Evolutionary conservation across 2,797 vertebrate species (phyloP).

Genomic region (Notolepis coatsorum): DNA sequence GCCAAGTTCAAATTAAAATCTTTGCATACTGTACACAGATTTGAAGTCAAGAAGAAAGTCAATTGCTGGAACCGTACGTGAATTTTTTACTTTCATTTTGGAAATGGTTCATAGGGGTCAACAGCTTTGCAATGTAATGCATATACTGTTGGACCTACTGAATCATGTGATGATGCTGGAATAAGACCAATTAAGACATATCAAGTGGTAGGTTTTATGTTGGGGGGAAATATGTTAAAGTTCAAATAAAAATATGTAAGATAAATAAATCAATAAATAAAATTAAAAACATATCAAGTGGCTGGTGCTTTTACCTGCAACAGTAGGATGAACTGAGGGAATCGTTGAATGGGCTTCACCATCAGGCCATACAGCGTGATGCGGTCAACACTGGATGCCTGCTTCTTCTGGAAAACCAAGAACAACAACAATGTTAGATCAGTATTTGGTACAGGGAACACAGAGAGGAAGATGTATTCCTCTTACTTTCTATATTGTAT

Average conservation of each 20-base stretch:
- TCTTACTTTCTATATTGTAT: too few relatives aligned
- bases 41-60: conserved; percentile 17
- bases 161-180: conserved; percentile 18
- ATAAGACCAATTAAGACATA: conserved; percentile 22
- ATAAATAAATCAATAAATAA: too few relatives aligned
- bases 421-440: conserved; percentile 1
- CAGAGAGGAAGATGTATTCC: conserved; percentile 17
- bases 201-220: background rate
- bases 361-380: conserved; percentile 97
- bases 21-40: conserved; percentile 57
- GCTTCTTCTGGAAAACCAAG: conserved; percentile 90
- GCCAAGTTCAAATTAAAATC: conserved; percentile 68
- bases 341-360: conserved; percentile 98
- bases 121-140: conserved; percentile 23
- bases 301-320: conserved; percentile 87
- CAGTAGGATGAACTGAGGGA: conserved; percentile 97
- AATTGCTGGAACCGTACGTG: background rate
- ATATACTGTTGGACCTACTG: conserved; percentile 3
- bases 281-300: conserved; percentile 10
- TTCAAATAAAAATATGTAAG: too few relatives aligned
- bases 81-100: conserved; percentile 13
- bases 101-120: conserved; percentile 29
- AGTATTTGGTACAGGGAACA: conserved; percentile 5
- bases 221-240: too few relatives aligned
- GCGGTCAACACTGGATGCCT: conserved; percentile 90